These are phyloP conservation scores for Chymomyza fuscimana DNA, from an alignment of 2,888 invertebrate genomes.

Conservation along the genomic window DNA sequence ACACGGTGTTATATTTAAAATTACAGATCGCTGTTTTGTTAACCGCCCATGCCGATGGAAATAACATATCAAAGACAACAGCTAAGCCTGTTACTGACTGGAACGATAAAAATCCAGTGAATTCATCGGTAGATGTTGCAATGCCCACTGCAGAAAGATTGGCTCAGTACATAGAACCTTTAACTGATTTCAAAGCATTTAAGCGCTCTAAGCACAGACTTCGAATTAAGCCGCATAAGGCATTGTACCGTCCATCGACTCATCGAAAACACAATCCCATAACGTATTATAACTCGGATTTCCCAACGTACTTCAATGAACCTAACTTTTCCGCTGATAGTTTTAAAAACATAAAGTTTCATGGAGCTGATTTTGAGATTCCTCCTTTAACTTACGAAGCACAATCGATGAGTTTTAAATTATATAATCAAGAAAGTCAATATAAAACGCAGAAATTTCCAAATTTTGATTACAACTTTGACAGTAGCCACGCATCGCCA, in stretches of 20 bases:
- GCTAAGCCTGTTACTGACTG: background rate
- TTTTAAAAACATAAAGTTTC: conserved; percentile 69
- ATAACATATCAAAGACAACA: conserved; percentile 18
- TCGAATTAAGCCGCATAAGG: conserved; percentile 65
- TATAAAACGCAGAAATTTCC: conserved; percentile 63
- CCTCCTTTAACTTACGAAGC: conserved; percentile 73
- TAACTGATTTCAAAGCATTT: conserved; percentile 48
- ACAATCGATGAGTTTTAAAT: conserved; percentile 74
- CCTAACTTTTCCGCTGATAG: conserved; percentile 64
- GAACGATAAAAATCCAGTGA: conserved; percentile 16
- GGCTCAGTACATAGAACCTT: conserved; percentile 70
- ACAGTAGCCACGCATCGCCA: conserved; percentile 28
- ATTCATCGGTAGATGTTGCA: conserved; percentile 21
- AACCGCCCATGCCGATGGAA: conserved; percentile 7
- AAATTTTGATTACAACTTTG: conserved; percentile 54
- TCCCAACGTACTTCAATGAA: conserved; percentile 42
- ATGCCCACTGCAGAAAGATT: conserved; percentile 68
- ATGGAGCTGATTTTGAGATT: conserved; percentile 66
- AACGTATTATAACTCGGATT: conserved; percentile 54
- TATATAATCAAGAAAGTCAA: conserved; percentile 63
- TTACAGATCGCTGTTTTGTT: conserved; percentile 32
- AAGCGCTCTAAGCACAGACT: conserved; percentile 67
- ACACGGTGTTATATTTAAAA: background rate
- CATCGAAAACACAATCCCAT: conserved; percentile 46
- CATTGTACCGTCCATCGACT: conserved; percentile 68